phyloP scores from a whole-genome alignment of 2,888 invertebrate genomes.

The Drosophila kokeensis region DNA sequence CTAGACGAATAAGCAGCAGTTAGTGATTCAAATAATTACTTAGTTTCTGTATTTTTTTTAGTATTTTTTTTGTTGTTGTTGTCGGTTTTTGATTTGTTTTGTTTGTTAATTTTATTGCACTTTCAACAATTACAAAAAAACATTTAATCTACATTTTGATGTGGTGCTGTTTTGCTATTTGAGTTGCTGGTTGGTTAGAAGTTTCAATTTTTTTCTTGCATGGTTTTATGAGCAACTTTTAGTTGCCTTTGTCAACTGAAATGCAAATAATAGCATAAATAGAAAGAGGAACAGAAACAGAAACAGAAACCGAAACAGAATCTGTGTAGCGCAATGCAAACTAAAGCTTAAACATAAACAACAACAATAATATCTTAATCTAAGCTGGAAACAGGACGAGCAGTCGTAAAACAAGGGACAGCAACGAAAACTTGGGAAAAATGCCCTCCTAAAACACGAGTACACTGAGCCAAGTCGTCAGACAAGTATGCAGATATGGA shows the following conservation, averaged over 20 bases:
- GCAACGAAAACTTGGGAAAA: background rate
- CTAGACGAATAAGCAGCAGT: slow-evolving; percentile 61
- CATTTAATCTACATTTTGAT: slow-evolving; percentile 11
- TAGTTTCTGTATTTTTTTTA: slow-evolving; percentile 20
- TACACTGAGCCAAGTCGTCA: slow-evolving; percentile 5
- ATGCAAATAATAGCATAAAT: slow-evolving; percentile 49
- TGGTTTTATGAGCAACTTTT: slow-evolving; percentile 40
- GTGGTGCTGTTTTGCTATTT: slow-evolving; percentile 5
- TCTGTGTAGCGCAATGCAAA: slow-evolving; percentile 23
- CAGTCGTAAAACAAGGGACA: slow-evolving; percentile 20
- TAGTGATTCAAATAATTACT: slow-evolving; percentile 17
- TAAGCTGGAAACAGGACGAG: slow-evolving; percentile 44
- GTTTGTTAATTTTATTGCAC: slow-evolving; percentile 42
- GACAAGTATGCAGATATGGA: background rate
- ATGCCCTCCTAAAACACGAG: slow-evolving; percentile 9
- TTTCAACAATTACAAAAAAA: slow-evolving; percentile 38
- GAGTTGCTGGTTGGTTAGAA: slow-evolving; percentile 15
- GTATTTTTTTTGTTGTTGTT: background rate
- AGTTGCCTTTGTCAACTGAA: slow-evolving; percentile 50
- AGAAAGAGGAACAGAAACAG: slow-evolving; percentile 38
- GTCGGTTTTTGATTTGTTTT: background rate
- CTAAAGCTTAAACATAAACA: slow-evolving; percentile 44
- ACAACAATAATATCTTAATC: slow-evolving; percentile 52
- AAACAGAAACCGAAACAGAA: slow-evolving; percentile 25
- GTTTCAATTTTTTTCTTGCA: slow-evolving; percentile 15